phyloP scores from a whole-genome alignment of 2,888 invertebrate genomes.

The Pharmacophagus antenor region DNA sequence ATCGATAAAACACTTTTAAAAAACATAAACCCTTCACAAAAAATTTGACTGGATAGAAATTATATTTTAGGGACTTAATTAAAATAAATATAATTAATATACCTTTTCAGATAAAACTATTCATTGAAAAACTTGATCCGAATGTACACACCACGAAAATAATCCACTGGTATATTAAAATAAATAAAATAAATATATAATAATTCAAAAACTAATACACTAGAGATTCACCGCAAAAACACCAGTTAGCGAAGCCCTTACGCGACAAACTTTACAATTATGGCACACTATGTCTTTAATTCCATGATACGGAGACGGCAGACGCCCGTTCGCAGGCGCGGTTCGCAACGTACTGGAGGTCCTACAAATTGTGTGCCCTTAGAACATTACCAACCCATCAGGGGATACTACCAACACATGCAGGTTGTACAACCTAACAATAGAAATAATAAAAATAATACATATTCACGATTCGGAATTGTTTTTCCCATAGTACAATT shows the following conservation, averaged over 20 bases:
- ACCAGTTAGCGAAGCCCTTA: conserved; percentile 12
- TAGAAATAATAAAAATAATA: background rate
- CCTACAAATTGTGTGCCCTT: conserved; percentile 12
- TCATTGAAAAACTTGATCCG: conserved; percentile 5
- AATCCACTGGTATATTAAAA: conserved; percentile 3
- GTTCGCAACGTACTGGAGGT: conserved; percentile 19
- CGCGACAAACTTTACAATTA: conserved; percentile 17
- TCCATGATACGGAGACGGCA: background rate
- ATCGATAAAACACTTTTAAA: background rate
- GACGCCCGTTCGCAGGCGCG: conserved; percentile 21
- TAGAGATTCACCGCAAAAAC: conserved; percentile 9
- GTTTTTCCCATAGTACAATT: background rate
- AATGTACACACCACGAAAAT: conserved; percentile 12
- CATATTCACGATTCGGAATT: background rate
- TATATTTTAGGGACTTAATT: too few relatives aligned
- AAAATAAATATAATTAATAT: background rate
- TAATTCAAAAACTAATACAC: background rate
- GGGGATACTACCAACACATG: conserved; percentile 9
- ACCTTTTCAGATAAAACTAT: conserved; percentile 16
- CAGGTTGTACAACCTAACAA: background rate
- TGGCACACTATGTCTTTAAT: conserved; percentile 7
- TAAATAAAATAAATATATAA: background rate
- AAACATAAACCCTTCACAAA: background rate
- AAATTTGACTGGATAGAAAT: background rate
- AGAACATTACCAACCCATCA: conserved; percentile 25